Evolutionary conservation across 2,888 invertebrate genomes (phyloP).

Genomic region (Sminthurides aquaticus): DNA sequence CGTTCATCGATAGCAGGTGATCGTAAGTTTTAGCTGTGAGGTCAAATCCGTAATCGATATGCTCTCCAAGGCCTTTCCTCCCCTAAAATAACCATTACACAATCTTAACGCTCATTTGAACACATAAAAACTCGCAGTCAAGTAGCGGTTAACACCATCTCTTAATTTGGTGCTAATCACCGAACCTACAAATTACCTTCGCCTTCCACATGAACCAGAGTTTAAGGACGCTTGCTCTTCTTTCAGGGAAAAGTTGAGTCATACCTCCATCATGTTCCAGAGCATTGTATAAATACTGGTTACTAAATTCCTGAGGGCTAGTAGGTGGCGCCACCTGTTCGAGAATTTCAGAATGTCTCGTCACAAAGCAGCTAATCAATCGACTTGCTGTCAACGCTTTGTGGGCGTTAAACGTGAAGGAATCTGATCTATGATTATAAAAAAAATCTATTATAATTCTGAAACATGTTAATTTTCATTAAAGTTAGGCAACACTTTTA

Average conservation of each 20-base stretch:
- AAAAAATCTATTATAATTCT: conserved; percentile 40
- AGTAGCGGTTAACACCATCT: no score
- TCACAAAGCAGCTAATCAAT: conserved; percentile 76
- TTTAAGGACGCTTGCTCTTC: conserved; percentile 88
- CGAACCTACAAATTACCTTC: no score
- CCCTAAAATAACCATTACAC: neutral
- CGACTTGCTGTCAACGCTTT: conserved; percentile 81
- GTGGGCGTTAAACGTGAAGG: conserved; percentile 89
- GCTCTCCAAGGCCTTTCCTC: neutral
- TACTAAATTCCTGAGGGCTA: neutral
- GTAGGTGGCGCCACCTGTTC: neutral
- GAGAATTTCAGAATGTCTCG: conserved; percentile 63
- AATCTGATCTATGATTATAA: conserved; percentile 81
- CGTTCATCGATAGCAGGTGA: neutral
- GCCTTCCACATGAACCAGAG: conserved; percentile 99
- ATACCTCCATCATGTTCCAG: neutral
- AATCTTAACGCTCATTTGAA: neutral
- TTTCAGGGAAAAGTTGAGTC: conserved; percentile 51
- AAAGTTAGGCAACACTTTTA: no score
- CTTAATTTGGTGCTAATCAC: no score
- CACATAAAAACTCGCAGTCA: neutral
- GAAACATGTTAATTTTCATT: neutral
- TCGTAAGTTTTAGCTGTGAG: neutral
- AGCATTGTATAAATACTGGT: neutral
- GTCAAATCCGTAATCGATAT: neutral